Evolutionary conservation across 2,888 invertebrate genomes (phyloP).

Genomic region (Himalopsyche anomala): DNA sequence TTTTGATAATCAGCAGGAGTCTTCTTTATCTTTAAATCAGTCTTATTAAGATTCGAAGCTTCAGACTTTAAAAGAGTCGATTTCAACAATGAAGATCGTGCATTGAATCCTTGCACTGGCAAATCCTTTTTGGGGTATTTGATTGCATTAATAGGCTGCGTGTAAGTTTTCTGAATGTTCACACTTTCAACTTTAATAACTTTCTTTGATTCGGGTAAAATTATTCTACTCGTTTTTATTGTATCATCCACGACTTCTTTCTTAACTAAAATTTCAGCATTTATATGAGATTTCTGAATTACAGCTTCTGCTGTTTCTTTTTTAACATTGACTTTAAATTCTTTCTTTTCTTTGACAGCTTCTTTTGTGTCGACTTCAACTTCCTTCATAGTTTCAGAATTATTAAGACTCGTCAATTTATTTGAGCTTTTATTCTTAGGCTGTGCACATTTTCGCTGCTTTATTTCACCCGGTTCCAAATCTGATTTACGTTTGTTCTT

Average conservation of each 20-base stretch:
- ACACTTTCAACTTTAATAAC: slow-evolving; percentile 7
- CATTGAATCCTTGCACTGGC: background rate
- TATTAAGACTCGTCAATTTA: background rate
- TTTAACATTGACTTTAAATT: background rate
- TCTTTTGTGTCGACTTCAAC: background rate
- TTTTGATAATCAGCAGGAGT: slow-evolving; percentile 52
- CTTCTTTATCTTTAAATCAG: slow-evolving; percentile 12
- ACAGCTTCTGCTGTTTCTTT: slow-evolving; percentile 2
- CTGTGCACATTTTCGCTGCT: background rate
- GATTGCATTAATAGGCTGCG: slow-evolving; percentile 59
- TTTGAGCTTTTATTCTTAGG: slow-evolving; percentile 1
- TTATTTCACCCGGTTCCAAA: slow-evolving; percentile 15
- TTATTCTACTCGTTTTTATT: slow-evolving; percentile 27
- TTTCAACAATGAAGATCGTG: background rate
- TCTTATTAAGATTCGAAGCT: background rate
- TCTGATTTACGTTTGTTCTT: slow-evolving; percentile 53
- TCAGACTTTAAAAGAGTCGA: background rate
- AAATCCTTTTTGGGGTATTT: slow-evolving; percentile 57
- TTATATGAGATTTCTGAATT: background rate
- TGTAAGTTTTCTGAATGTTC: slow-evolving; percentile 23
- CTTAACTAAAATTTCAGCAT: slow-evolving; percentile 40
- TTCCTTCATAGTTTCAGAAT: slow-evolving; percentile 35
- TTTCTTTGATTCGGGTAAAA: slow-evolving; percentile 3
- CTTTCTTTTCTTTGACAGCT: background rate
- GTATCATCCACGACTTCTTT: slow-evolving; percentile 36